These are phyloP conservation scores for Menidia menidia DNA, from an alignment of 2,797 vertebrate species.

Conservation along the genomic window DNA sequence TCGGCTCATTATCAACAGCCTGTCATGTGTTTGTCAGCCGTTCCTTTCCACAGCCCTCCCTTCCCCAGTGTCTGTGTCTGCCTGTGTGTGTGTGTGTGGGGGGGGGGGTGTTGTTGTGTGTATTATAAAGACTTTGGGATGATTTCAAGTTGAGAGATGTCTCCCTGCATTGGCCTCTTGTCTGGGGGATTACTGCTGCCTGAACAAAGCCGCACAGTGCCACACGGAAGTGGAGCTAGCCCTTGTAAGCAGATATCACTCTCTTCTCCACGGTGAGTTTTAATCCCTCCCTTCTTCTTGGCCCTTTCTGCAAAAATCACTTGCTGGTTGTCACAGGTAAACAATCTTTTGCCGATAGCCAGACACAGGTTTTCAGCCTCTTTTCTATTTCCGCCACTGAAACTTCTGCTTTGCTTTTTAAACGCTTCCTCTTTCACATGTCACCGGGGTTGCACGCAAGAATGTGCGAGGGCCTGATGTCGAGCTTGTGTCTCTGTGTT, in stretches of 20 bases:
- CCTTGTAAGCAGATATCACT: slow-evolving; percentile 21
- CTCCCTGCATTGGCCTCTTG: slow-evolving; percentile 29
- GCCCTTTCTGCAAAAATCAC: slow-evolving; percentile 24
- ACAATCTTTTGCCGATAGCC: slow-evolving; percentile 24
- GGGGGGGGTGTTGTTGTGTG: slow-evolving; percentile 21
- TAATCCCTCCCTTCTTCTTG: slow-evolving; percentile 21
- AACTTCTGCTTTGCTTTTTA: slow-evolving; percentile 45
- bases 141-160: slow-evolving; percentile 41
- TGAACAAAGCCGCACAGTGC: slow-evolving; percentile 30
- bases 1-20: slow-evolving; percentile 68
- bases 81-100: slow-evolving; percentile 25
- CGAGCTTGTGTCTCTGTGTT: slow-evolving; percentile 17
- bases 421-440: slow-evolving; percentile 67
- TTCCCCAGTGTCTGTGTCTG: slow-evolving; percentile 24
- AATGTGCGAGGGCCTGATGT: slow-evolving; percentile 6
- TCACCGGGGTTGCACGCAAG: slow-evolving; percentile 27
- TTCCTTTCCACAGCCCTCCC: slow-evolving; percentile 37
- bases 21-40: slow-evolving; percentile 55
- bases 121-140: slow-evolving; percentile 27
- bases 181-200: slow-evolving; percentile 44
- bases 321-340: slow-evolving; percentile 34
- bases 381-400: slow-evolving; percentile 45
- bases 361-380: slow-evolving; percentile 12
- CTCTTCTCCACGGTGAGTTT: slow-evolving; percentile 28
- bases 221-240: slow-evolving; percentile 25